A percentile compares a stretch with the other conserved stretches of the same genome.
These are phyloP conservation scores for Chromobotia macracanthus DNA, from an alignment of 2,797 vertebrate species.

Conservation along the genomic window DNA sequence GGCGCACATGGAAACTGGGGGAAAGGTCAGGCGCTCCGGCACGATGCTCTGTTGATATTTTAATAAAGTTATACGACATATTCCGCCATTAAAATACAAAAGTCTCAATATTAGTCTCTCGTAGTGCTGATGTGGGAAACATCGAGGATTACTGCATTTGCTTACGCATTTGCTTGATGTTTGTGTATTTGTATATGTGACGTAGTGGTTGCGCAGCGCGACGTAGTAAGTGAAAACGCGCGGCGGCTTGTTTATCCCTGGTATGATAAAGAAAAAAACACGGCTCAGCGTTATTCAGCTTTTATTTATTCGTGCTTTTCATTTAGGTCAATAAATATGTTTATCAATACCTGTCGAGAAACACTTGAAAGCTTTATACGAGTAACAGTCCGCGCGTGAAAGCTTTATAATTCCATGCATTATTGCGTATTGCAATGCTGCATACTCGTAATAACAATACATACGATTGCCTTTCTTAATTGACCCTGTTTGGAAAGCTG, in stretches of 20 bases:
- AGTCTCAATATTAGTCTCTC: background rate
- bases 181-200: background rate
- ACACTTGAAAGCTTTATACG: too few relatives aligned
- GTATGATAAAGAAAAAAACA: background rate
- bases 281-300: too few relatives aligned
- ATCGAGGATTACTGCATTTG: background rate
- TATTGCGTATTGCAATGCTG: too few relatives aligned
- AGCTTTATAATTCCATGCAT: too few relatives aligned
- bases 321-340: background rate
- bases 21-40: slow-evolving; percentile 75
- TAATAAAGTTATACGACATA: background rate
- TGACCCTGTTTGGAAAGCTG: slow-evolving; percentile 69
- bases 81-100: background rate
- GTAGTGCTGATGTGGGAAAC: background rate
- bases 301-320: too few relatives aligned
- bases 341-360: background rate
- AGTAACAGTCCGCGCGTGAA: too few relatives aligned
- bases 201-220: too few relatives aligned
- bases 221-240: background rate
- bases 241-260: background rate
- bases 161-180: background rate
- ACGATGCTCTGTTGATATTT: background rate
- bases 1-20: slow-evolving; percentile 76
- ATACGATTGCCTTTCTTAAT: slow-evolving; percentile 4
- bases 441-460: too few relatives aligned